A percentile compares a stretch with the other conserved stretches of the same genome.
Conservation (phyloP, 2,113 vertebrate species). For the Gymnocephalus cernua region DNA sequence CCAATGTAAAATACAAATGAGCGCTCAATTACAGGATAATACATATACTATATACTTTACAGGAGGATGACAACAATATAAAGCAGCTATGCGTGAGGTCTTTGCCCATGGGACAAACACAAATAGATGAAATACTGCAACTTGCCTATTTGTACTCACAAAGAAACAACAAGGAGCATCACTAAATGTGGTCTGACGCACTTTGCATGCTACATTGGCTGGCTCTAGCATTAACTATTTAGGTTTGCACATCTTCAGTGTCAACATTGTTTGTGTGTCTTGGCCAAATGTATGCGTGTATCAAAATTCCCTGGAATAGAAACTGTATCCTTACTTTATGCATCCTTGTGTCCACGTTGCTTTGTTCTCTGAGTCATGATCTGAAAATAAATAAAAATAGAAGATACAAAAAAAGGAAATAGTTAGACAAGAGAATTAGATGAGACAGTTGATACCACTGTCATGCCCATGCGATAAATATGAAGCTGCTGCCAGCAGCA, state of each 20-base stretch:
- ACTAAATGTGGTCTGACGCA: conserved; percentile 11
- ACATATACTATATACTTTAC: not conserved
- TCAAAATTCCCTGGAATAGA: conserved; percentile 1
- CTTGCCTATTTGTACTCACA: conserved; percentile 1
- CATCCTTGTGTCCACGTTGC: not conserved
- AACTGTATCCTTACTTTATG: conserved; percentile 1
- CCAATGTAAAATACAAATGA: not conserved
- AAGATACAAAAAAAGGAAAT: not conserved
- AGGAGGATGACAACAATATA: conserved; percentile 1
- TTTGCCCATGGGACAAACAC: conserved; percentile 1
- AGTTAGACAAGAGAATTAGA: not conserved
- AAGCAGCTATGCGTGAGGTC: not conserved
- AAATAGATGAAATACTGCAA: conserved; percentile 13
- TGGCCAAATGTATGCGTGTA: conserved; percentile 15
- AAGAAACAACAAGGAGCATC: conserved; percentile 7
- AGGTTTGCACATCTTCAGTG: conserved; percentile 19
- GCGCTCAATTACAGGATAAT: not conserved
- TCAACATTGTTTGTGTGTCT: conserved; percentile 36
- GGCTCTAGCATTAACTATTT: conserved; percentile 29
- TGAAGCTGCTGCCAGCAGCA: not conserved
- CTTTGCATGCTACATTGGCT: not conserved
- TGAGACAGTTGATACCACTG: not conserved
- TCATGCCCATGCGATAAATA: not conserved
- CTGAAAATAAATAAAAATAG: not conserved
- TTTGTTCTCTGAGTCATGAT: not conserved